A percentile compares a stretch with the other conserved stretches of the same genome.
Conservation (phyloP, 2,888 invertebrate species). For the Pheosia gnoma region DNA sequence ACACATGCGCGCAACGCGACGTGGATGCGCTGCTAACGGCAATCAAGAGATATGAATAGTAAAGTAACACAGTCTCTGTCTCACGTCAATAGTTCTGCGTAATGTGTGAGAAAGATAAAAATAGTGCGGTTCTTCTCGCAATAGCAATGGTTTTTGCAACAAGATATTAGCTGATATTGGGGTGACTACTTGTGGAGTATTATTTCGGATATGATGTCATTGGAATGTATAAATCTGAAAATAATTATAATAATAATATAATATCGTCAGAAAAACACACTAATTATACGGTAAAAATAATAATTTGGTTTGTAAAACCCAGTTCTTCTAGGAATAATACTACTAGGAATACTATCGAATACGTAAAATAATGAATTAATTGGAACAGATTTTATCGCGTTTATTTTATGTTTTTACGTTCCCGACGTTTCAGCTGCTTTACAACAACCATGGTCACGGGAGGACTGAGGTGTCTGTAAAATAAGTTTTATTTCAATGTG, state of each 20-base stretch:
- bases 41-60: slow-evolving; percentile 44
- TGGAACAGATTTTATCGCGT: too few relatives aligned
- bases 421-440: too few relatives aligned
- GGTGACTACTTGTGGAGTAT: slow-evolving; percentile 27
- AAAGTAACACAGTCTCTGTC: slow-evolving; percentile 32
- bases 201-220: slow-evolving; percentile 22
- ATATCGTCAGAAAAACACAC: too few relatives aligned
- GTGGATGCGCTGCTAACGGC: slow-evolving; percentile 43
- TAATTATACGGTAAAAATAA: too few relatives aligned
- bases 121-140: slow-evolving; percentile 24
- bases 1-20: slow-evolving; percentile 19
- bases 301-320: too few relatives aligned
- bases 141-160: slow-evolving; percentile 37
- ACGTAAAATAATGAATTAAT: background rate
- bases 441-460: too few relatives aligned
- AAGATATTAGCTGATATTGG: slow-evolving; percentile 37
- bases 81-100: slow-evolving; percentile 17
- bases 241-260: too few relatives aligned
- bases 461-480: too few relatives aligned
- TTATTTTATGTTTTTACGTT: too few relatives aligned
- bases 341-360: too few relatives aligned
- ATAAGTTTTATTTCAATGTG: too few relatives aligned
- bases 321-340: too few relatives aligned
- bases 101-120: slow-evolving; percentile 25
- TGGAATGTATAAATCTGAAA: background rate